Conservation (phyloP, 1,140 invertebrate species). For the Ridgeia piscesae region DNA sequence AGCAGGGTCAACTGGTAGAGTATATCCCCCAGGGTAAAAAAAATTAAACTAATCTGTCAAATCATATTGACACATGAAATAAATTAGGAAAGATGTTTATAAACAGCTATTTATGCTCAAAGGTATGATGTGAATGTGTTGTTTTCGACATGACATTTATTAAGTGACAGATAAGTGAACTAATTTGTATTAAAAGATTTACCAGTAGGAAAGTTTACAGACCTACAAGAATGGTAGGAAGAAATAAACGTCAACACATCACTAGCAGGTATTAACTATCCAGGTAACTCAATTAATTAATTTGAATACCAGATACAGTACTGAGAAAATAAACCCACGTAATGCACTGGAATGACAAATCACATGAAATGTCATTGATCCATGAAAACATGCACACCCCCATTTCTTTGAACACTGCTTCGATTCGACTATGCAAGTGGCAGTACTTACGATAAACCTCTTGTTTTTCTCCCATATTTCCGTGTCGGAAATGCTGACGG, state of each 20-base stretch:
- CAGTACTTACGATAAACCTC: slow-evolving; percentile 59
- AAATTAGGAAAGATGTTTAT: too few relatives aligned
- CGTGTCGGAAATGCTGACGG: slow-evolving; percentile 56
- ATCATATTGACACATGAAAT: too few relatives aligned
- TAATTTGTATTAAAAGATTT: not conserved
- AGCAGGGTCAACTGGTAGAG: too few relatives aligned
- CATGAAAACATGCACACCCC: not conserved
- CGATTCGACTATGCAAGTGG: not conserved
- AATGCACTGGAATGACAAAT: not conserved
- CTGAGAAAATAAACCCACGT: too few relatives aligned
- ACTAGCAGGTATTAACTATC: slow-evolving; percentile 19
- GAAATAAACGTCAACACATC: not conserved
- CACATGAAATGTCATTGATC: not conserved
- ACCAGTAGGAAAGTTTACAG: not conserved
- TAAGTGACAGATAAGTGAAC: not conserved
- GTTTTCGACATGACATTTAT: too few relatives aligned
- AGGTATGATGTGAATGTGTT: too few relatives aligned
- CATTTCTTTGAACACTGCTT: not conserved
- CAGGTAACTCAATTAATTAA: not conserved
- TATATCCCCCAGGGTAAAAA: too few relatives aligned
- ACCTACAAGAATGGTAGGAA: not conserved
- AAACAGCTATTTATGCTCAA: too few relatives aligned
- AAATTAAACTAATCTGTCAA: too few relatives aligned
- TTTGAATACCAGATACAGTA: not conserved
- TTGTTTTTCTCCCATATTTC: slow-evolving; percentile 60